phyloP scores from a whole-genome alignment of 2,113 vertebrate species.

The Pipra filicauda region DNA sequence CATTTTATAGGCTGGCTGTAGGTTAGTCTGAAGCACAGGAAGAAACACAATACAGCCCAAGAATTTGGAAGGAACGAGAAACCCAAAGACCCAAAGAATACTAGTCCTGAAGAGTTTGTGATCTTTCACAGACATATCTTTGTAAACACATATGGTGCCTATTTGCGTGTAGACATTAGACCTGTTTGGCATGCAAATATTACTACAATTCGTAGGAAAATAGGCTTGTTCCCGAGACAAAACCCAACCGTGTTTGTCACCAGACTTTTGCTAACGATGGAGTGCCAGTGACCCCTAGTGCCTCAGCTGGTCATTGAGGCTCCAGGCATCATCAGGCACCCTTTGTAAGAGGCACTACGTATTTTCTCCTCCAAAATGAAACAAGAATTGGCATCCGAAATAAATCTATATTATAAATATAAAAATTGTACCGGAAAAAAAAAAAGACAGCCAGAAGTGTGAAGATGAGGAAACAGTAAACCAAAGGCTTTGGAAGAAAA shows the following conservation, averaged over 20 bases:
- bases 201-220: neutral
- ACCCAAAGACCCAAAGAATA: accelerated
- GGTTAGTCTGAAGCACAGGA: neutral
- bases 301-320: accelerated
- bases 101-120: neutral
- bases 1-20: neutral
- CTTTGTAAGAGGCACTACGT: accelerated
- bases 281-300: constrained; percentile 67
- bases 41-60: neutral
- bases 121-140: neutral
- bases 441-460: neutral
- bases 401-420: accelerated
- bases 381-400: neutral
- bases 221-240: neutral
- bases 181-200: neutral
- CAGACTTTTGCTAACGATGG: neutral
- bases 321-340: accelerated
- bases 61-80: neutral
- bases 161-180: neutral
- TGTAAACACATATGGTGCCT: neutral
- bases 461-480: neutral
- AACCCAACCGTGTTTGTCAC: accelerated
- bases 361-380: neutral
- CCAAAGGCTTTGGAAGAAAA: neutral
- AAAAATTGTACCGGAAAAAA: neutral